Conservation (phyloP, 2,797 vertebrate genomes). For the Distichodus sexfasciatus region DNA sequence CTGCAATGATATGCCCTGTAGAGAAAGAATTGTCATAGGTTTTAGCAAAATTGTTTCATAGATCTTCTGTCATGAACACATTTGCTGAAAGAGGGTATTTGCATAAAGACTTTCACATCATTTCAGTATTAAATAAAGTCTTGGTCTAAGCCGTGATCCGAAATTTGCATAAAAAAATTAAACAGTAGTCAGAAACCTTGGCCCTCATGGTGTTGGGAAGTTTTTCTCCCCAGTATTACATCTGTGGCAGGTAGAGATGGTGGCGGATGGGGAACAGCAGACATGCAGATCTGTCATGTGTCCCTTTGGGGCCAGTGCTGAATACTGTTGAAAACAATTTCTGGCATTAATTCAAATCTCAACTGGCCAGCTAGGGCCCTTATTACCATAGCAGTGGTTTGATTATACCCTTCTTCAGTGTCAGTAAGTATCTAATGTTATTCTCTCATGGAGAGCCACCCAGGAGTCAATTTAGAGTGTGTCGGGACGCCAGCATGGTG, state of each 20-base stretch:
- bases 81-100: no score
- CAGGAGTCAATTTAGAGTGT: background rate
- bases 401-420: slow-evolving; percentile 13
- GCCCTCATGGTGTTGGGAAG: slow-evolving; percentile 67
- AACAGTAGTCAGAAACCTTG: background rate
- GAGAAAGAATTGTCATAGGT: no score
- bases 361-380: slow-evolving; percentile 23
- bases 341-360: slow-evolving; percentile 69
- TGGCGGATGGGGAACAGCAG: slow-evolving; percentile 69
- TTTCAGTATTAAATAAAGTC: no score
- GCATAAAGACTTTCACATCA: no score
- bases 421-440: slow-evolving; percentile 16
- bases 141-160: no score
- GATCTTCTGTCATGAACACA: no score
- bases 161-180: slow-evolving; percentile 22
- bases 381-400: slow-evolving; percentile 1
- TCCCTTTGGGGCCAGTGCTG: slow-evolving; percentile 72
- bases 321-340: slow-evolving; percentile 68
- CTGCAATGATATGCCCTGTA: no score
- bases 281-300: slow-evolving; percentile 80
- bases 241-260: slow-evolving; percentile 71
- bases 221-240: slow-evolving; percentile 78
- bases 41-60: no score
- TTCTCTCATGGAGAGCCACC: background rate
- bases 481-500: no score